Conservation (phyloP, 2,888 invertebrate species). For the Noctuana brunneofusca region DNA sequence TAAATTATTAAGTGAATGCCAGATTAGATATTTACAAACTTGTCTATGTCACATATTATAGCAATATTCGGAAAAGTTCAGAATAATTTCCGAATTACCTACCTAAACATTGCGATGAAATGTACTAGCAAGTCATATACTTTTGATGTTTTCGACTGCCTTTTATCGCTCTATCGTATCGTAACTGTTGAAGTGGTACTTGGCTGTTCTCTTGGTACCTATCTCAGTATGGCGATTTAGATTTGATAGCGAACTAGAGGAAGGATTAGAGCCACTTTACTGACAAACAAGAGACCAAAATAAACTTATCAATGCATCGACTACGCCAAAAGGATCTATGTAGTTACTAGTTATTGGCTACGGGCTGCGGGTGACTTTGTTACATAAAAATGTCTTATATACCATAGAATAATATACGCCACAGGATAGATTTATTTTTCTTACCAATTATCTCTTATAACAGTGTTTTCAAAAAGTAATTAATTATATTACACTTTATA, state of each 20-base stretch:
- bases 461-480: no score
- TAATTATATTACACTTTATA: no score
- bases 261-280: constrained; percentile 32
- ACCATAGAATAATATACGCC: no score
- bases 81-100: background rate
- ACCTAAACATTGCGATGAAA: background rate
- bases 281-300: constrained; percentile 22
- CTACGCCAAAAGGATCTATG: background rate
- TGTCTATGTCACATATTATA: no score
- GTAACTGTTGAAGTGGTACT: constrained; percentile 25
- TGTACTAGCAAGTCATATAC: background rate
- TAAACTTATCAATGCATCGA: constrained; percentile 11
- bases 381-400: no score
- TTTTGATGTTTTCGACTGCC: constrained; percentile 28
- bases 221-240: constrained; percentile 30
- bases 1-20: background rate
- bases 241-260: constrained; percentile 29
- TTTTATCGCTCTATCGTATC: constrained; percentile 27
- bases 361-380: background rate
- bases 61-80: no score
- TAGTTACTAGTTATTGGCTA: background rate
- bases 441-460: no score
- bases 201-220: constrained; percentile 12
- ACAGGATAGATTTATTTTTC: no score
- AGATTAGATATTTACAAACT: no score